Conservation (phyloP, 92 coral and sea anemone species). For the Plumapathes pennacea region DNA sequence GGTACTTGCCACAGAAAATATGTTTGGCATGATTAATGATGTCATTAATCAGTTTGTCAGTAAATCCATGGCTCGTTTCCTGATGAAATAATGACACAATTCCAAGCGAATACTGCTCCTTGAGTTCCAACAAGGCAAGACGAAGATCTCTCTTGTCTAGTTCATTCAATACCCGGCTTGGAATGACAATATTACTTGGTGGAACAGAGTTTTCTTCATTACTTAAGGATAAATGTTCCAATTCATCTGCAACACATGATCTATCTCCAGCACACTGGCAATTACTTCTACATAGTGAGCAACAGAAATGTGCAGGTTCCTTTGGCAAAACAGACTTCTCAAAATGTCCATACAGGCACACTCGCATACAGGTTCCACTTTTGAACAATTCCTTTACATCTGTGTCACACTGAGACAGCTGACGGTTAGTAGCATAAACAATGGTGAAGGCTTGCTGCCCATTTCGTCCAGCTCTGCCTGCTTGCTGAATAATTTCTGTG, state of each 20-base stretch:
- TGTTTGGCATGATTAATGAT: too few relatives aligned
- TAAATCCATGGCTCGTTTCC: too few relatives aligned
- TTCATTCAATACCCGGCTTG: too few relatives aligned
- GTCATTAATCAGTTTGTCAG: too few relatives aligned
- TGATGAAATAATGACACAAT: too few relatives aligned
- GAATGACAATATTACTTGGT: not conserved
- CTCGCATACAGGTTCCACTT: conserved; percentile 10
- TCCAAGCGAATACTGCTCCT: too few relatives aligned
- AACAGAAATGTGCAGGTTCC: conserved; percentile 16
- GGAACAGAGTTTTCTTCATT: not conserved
- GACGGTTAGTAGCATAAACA: conserved; percentile 22
- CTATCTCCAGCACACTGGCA: conserved; percentile 25
- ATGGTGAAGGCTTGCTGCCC: conserved; percentile 26
- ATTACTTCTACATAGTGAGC: conserved; percentile 14
- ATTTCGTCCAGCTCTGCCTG: conserved; percentile 39
- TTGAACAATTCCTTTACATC: conserved; percentile 23
- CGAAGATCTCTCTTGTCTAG: too few relatives aligned
- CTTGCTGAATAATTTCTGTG: conserved; percentile 22
- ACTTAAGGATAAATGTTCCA: not conserved
- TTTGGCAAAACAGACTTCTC: too few relatives aligned
- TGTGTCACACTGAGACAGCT: conserved; percentile 14
- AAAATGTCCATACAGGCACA: conserved; percentile 14
- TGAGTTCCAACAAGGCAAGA: too few relatives aligned
- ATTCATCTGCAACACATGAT: conserved; percentile 3
- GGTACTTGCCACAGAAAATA: too few relatives aligned